A percentile compares a stretch with the other conserved stretches of the same genome.
phyloP scores from a whole-genome alignment of 1,140 invertebrate species.

The Lysiphlebus fabarum region DNA sequence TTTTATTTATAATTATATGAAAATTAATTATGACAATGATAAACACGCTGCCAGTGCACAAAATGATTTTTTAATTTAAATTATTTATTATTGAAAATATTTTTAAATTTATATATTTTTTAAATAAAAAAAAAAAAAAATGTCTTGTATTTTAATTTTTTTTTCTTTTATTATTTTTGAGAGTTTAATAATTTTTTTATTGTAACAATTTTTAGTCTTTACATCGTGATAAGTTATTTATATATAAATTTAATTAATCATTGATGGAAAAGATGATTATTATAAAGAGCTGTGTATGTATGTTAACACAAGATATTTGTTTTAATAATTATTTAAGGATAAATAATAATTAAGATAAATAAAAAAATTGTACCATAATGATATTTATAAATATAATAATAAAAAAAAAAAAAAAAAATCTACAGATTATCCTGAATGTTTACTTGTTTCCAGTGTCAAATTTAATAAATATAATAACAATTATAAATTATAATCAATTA shows the following conservation, averaged over 20 bases:
- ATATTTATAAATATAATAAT: constrained; percentile 17
- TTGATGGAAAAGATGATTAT: too few relatives aligned
- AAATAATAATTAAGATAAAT: not conserved
- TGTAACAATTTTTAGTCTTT: too few relatives aligned
- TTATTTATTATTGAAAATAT: not conserved
- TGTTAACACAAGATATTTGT: constrained; percentile 9
- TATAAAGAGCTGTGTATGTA: constrained; percentile 1
- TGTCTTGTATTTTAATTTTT: not conserved
- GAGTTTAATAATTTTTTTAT: too few relatives aligned
- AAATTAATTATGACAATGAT: too few relatives aligned
- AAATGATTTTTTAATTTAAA: constrained; percentile 10
- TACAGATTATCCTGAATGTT: constrained; percentile 18
- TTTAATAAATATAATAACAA: not conserved
- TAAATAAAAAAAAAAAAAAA: not conserved
- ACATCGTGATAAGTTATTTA: too few relatives aligned
- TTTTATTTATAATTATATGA: too few relatives aligned
- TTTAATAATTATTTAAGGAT: constrained; percentile 11
- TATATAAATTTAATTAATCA: too few relatives aligned
- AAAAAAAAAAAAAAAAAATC: not conserved
- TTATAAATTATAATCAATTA: not conserved
- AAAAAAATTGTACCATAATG: constrained; percentile 17
- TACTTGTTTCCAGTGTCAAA: constrained; percentile 6
- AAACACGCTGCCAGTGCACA: constrained; percentile 5
- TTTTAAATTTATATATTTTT: constrained; percentile 11
- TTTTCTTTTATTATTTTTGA: too few relatives aligned